A percentile compares a stretch with the other conserved stretches of the same genome.
Evolutionary conservation across 2,888 invertebrate genomes (phyloP).

Genomic region (Drosophila suboccidentalis): DNA sequence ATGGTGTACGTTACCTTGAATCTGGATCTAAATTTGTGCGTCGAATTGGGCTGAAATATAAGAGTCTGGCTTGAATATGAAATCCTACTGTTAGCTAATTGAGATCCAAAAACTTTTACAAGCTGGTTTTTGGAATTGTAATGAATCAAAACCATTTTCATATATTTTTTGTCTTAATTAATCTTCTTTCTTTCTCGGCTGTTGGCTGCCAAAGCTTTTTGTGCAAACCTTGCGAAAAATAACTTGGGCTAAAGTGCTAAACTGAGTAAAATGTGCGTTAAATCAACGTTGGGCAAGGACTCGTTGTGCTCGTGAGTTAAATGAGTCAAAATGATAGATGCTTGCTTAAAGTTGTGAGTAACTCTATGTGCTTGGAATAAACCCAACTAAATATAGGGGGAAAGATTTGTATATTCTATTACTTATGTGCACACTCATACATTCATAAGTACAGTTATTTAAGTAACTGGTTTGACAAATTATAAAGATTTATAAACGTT

Average conservation of each 20-base stretch:
- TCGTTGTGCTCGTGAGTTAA: slow-evolving; percentile 1
- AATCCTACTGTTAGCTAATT: neutral
- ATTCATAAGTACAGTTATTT: too few species aligned
- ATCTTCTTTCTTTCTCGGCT: slow-evolving; percentile 74
- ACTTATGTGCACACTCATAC: too few species aligned
- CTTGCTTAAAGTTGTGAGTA: slow-evolving; percentile 6
- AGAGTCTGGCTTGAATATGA: too few species aligned
- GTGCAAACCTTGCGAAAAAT: slow-evolving; percentile 40
- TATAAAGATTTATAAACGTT: too few species aligned
- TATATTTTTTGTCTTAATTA: slow-evolving; percentile 82
- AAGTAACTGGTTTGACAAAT: too few species aligned
- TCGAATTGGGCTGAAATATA: neutral
- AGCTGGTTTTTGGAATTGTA: neutral
- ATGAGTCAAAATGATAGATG: slow-evolving; percentile 3
- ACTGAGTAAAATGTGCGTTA: slow-evolving; percentile 35
- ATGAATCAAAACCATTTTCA: slow-evolving; percentile 46
- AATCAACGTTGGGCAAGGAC: neutral
- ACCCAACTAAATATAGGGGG: neutral
- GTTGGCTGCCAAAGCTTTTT: slow-evolving; percentile 32
- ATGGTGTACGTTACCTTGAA: too few species aligned
- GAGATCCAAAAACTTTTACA: slow-evolving; percentile 1
- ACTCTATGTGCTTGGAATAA: neutral
- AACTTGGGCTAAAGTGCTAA: slow-evolving; percentile 51
- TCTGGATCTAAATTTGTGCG: neutral
- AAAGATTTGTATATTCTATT: neutral